These are phyloP conservation scores for Aldabrachelys gigantea DNA, from an alignment of 2,113 vertebrate species.

Conservation along the genomic window DNA sequence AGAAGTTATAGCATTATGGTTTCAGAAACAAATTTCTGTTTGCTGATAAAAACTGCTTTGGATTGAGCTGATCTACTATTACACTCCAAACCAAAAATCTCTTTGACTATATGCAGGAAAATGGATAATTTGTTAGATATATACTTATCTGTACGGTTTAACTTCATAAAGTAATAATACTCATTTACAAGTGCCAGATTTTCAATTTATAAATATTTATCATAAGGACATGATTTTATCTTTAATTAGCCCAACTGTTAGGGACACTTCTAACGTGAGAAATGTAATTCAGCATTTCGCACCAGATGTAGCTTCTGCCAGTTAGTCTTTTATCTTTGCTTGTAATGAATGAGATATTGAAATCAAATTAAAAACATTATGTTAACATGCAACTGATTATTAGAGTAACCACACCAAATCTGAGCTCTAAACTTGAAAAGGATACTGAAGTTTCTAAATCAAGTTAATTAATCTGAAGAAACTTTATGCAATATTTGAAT, in stretches of 20 bases:
- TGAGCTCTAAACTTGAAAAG: background rate
- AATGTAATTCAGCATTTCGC: conserved; percentile 68
- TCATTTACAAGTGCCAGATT: conserved; percentile 73
- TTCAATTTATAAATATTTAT: conserved; percentile 84
- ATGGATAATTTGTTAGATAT: background rate
- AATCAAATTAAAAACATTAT: conserved; percentile 18
- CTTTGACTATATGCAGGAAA: background rate
- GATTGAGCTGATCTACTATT: background rate
- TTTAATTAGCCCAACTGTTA: conserved; percentile 85
- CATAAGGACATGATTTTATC: conserved; percentile 77
- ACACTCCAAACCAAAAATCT: background rate
- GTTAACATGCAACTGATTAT: conserved; percentile 6
- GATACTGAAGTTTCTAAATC: background rate
- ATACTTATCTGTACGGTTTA: conserved; percentile 35
- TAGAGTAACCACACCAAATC: conserved; percentile 9
- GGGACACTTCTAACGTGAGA: conserved; percentile 82
- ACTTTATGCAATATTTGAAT: background rate
- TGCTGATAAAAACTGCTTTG: background rate
- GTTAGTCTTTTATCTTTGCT: conserved; percentile 69
- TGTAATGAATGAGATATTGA: conserved; percentile 50
- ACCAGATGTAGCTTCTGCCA: conserved; percentile 77
- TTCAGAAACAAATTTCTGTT: background rate
- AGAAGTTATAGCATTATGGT: background rate
- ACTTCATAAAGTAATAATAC: conserved; percentile 38
- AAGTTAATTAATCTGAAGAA: background rate